These are phyloP conservation scores for Mesocentrotus franciscanus DNA, from an alignment of 53 echinoderm and acorn worm species.

Conservation along the genomic window DNA sequence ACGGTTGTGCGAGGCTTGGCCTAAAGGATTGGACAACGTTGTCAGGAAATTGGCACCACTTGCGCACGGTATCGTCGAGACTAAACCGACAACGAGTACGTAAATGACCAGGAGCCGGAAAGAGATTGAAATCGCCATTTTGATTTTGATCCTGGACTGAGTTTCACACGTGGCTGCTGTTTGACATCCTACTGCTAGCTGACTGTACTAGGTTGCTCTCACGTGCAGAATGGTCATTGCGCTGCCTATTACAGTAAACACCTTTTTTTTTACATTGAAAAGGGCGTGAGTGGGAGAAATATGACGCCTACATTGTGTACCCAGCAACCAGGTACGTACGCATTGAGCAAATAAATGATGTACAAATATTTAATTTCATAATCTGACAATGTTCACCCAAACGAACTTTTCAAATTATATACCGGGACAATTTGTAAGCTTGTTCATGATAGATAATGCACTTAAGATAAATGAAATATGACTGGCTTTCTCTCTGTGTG, in stretches of 20 bases:
- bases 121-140: neutral
- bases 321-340: too few species aligned
- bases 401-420: neutral
- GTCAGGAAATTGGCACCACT: constrained; percentile 13
- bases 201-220: too few species aligned
- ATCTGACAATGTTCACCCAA: neutral
- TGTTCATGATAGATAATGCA: too few species aligned
- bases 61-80: neutral
- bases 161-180: too few species aligned
- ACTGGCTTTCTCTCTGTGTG: too few species aligned
- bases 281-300: too few species aligned
- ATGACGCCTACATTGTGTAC: too few species aligned
- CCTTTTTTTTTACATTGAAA: too few species aligned
- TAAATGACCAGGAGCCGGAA: neutral
- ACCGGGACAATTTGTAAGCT: too few species aligned
- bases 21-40: neutral
- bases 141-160: neutral
- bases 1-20: constrained; percentile 45
- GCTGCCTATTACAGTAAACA: too few species aligned
- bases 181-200: neutral
- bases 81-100: neutral
- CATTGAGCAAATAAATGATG: neutral
- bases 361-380: neutral
- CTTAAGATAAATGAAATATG: too few species aligned
- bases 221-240: too few species aligned